phyloP scores from a whole-genome alignment of 30 jellyfish, hydroid and myxozoan genomes.

The Cassiopea xamachana region DNA sequence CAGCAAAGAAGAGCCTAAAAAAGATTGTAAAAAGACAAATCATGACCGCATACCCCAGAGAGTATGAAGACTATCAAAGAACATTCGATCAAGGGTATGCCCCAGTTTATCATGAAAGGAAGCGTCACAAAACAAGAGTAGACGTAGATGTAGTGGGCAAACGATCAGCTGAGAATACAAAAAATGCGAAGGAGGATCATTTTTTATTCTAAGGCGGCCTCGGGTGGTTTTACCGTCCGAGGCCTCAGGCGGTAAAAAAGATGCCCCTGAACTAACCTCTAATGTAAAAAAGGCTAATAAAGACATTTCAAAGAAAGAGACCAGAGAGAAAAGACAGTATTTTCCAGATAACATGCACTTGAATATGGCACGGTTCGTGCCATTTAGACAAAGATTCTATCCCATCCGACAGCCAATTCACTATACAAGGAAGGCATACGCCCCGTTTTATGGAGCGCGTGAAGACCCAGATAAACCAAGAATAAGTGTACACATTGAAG shows the following conservation, averaged over 20 bases:
- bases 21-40: conserved; percentile 58
- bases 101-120: conserved; percentile 57
- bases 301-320: not conserved
- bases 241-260: conserved; percentile 86
- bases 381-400: conserved; percentile 5
- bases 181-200: conserved; percentile 34
- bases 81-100: conserved; percentile 29
- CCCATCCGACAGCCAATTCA: conserved; percentile 1
- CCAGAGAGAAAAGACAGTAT: conserved; percentile 47
- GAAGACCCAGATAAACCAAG: conserved; percentile 60
- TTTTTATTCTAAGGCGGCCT: conserved; percentile 99
- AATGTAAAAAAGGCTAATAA: conserved; percentile 4
- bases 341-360: not conserved
- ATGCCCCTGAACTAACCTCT: conserved; percentile 57
- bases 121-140: conserved; percentile 92
- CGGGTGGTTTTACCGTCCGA: conserved; percentile 95
- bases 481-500: conserved; percentile 75
- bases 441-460: not conserved
- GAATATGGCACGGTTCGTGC: conserved; percentile 17
- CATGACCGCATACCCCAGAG: conserved; percentile 68
- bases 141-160: conserved; percentile 97
- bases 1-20: conserved; percentile 54
- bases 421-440: not conserved
- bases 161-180: conserved; percentile 79
- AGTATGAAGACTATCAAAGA: conserved; percentile 20